Conservation (phyloP, 2,888 invertebrate species). For the Lasioglossum lativentre region DNA sequence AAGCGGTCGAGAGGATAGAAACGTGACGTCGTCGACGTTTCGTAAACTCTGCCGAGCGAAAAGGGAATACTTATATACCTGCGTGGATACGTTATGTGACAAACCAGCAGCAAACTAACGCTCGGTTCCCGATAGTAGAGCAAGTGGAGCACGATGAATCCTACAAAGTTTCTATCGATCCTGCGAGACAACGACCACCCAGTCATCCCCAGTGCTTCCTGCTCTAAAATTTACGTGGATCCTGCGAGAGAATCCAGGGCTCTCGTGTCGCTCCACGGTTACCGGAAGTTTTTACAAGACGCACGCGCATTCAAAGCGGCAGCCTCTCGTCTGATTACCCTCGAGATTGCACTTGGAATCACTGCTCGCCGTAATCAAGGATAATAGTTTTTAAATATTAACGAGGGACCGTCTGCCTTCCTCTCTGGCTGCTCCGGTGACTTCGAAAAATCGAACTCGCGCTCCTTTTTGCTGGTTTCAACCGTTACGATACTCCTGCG, state of each 20-base stretch:
- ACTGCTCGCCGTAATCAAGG: background rate
- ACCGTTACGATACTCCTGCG: background rate
- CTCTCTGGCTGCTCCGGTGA: background rate
- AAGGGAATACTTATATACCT: constrained; percentile 42
- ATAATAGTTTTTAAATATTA: background rate
- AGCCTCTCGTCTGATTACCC: constrained; percentile 65
- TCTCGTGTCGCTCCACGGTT: constrained; percentile 21
- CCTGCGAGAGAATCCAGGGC: constrained; percentile 44
- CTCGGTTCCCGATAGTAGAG: constrained; percentile 31
- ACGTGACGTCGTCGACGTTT: constrained; percentile 41
- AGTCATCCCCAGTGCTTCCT: background rate
- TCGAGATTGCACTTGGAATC: constrained; percentile 42
- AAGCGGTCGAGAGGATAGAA: constrained; percentile 47
- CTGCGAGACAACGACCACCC: constrained; percentile 34
- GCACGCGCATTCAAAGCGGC: constrained; percentile 62
- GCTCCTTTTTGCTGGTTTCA: background rate
- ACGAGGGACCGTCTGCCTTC: background rate
- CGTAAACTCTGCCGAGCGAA: constrained; percentile 27
- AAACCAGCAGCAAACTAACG: constrained; percentile 41
- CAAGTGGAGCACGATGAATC: constrained; percentile 49
- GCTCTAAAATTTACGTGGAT: constrained; percentile 47
- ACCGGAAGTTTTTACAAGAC: constrained; percentile 43
- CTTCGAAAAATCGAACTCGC: background rate
- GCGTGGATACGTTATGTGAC: constrained; percentile 18
- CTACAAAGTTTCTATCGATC: constrained; percentile 53